Base-by-base conservation (phyloP, 1,140 invertebrate species). In the Lepidostoma basale region DNA sequence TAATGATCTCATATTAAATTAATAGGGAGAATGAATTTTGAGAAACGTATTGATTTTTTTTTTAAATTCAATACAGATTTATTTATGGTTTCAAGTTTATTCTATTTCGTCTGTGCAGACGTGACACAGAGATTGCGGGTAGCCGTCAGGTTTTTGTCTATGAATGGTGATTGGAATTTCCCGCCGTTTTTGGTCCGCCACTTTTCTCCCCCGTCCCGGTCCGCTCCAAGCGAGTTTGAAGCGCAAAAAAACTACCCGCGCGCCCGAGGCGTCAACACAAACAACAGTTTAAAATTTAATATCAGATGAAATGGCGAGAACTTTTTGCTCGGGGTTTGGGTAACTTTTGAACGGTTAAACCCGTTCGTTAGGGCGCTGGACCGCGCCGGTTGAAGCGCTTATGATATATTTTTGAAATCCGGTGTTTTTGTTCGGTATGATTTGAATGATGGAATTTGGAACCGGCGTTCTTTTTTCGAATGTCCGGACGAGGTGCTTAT, bases 81-180 rank as follows among this genome's bases (percentile, higher is more conserved):
- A n/a, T n/a, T n/a, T n/a, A n/a, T n/a, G n/a, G n/a, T n/a, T n/a
- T n/a, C n/a, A n/a, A n/a, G n/a, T n/a, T n/a, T n/a, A n/a, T n/a
- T n/a, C n/a, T n/a, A n/a, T n/a, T 6, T 36, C 5, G 9, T 36
- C 5, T n/a, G 5, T 6, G 23, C 26, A 23, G 28, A 56, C 28
- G 22, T 16, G 52, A 26, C 25, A 18, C 42, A 56, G 9, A 36
- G 23, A 66, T 66, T 64, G 16, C 20, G 14, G 22, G 16, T 23
- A 3, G 1, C 59, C 59, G 33, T n/a, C n/a, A n/a, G n/a, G 26
- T 14, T 44, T 36, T 30, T 58, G 9, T 25, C 42, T 36, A 36
- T 36, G 33, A 18, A 45, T 45, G 45, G 33, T 60, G 66, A 62
- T 62, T 62, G 56, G 42, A 68, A 62, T 68, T 62, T 45, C 47